Evolutionary conservation across 2,888 invertebrate genomes (phyloP), one percentile per base, ranked within the genome.

Genomic region (Empis livida): DNA sequence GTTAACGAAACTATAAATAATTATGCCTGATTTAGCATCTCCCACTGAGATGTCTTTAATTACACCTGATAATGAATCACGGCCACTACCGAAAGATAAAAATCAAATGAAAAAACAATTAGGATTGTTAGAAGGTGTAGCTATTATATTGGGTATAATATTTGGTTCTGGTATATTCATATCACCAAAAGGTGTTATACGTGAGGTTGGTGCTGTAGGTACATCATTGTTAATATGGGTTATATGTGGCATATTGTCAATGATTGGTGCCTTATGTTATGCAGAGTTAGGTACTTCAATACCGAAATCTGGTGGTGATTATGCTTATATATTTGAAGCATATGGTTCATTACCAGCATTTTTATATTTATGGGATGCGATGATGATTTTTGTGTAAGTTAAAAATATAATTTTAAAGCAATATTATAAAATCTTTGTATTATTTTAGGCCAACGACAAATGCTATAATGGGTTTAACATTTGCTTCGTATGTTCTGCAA

Each of bases 111-210:
- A 90, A 61, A 90, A 92, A 64, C 84, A 91, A 62, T 75, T 95
- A 15, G 93, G 93, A 0, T 71, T 95, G 42, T 70, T 91, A 9
- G 93, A 93, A 73, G 94, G 94, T 10, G 86, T 94, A 15, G 90
- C 93, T 32, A 91, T 95, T 55, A 95, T 95, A 61, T 73, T 94
- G 51, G 95, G 95, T 48, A 88, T 92, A 47, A 94, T 95, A 58
- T 86, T 93, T 60, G 97, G 97, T 14, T 94, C 94, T 55, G 91
- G 91, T 30, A 96, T 97, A 61, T 97, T 97, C 65, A 86, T 97
- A 54, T 89, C 94, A 0, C 96, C 96, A 0, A 89, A 88, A 67
- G 96, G 95, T 54, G 92, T 97, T 2, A 77, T 97, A 47, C 74
- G 80, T 58, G 87, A 93, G 70, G 89, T 92, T 11, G 88, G 90